phyloP scores from a whole-genome alignment of 1,140 invertebrate genomes.

The Ladona fulva region DNA sequence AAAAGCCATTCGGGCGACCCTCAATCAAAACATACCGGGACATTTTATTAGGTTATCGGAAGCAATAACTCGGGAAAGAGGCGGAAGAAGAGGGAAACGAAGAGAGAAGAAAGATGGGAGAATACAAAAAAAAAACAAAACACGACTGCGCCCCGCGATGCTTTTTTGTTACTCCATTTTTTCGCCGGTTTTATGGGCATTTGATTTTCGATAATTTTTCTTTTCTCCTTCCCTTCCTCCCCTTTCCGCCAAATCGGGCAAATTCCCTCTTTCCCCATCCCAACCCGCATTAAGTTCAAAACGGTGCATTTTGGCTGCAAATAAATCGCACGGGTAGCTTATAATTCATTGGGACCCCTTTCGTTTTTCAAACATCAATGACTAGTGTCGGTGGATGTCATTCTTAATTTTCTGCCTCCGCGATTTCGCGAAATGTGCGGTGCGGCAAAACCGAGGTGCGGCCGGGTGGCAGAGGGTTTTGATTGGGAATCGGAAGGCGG shows the following conservation, averaged over 20 bases:
- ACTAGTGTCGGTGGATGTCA: constrained; percentile 7
- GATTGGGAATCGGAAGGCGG: neutral
- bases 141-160: neutral
- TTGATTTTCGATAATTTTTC: constrained; percentile 4
- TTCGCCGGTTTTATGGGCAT: neutral
- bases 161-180: neutral
- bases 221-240: neutral
- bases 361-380: neutral
- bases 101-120: neutral
- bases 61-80: neutral
- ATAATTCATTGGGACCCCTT: neutral
- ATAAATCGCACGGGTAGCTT: neutral
- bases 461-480: neutral
- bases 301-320: neutral
- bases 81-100: neutral
- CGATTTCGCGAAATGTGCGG: neutral
- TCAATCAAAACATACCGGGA: neutral
- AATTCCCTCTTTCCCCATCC: neutral
- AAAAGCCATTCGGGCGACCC: neutral
- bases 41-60: neutral
- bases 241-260: neutral
- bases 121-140: neutral
- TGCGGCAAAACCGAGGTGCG: neutral
- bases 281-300: neutral
- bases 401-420: constrained; percentile 9